Base-by-base conservation (phyloP, 1,140 invertebrate species). In the Drusus annulatus region DNA sequence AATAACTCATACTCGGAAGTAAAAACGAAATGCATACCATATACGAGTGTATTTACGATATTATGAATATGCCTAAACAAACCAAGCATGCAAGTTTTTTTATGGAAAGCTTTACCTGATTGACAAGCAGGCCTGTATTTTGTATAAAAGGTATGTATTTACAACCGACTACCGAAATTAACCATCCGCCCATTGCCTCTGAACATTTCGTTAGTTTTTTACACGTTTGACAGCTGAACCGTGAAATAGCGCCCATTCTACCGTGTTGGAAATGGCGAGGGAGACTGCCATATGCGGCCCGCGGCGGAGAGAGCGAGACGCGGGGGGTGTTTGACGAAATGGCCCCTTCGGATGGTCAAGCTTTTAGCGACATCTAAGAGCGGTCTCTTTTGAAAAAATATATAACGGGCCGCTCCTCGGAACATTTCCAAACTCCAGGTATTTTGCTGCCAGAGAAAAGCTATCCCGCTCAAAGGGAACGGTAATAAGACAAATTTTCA, bases 161-260 rank as follows among this genome's bases (percentile, higher is more conserved):
- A 65, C 28, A 31, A 31, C 25, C 62, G 62, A 65, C 28, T 65
- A 31, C 25, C 62, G 62, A 65, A 65, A 65, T 65, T 62, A 58
- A 58, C 74, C 74, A 50, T 76, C 60, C 19, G 21, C 74, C 54
- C 54, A 62, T 76, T 76, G 74, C 74, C 36, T 76, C 45, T 54
- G 58, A 76, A 76, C 50, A 60, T 76, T 54, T 56, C 74, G 74
- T 31, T 60, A 76, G 74, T 76, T 76, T 76, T 76, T 76, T 76
- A 76, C 28, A 56, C 74, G 62, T 76, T 76, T 76, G 74, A 76
- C 74, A 31, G 60, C 19, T 76, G 52, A 45, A 58, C 74, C 74
- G 74, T 76, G 58, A 76, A 76, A 76, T 63, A 36, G 74, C 74
- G 36, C 28, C 23, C 74, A 50, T 54, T 60, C 74, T 54, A 76